Base-by-base conservation (phyloP, 2,888 invertebrate genomes). In the Dynastes maya region DNA sequence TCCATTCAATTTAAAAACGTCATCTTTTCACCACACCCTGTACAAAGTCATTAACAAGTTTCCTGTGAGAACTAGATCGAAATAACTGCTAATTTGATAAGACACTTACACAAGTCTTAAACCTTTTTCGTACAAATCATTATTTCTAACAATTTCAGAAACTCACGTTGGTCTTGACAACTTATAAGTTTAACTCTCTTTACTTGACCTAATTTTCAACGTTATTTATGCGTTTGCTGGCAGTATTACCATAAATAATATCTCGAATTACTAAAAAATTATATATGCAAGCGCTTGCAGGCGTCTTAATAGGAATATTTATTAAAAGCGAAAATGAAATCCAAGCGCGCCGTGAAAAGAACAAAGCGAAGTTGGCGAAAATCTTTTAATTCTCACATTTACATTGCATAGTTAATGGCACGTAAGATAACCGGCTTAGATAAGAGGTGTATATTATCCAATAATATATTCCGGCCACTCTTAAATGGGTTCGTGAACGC, bases 381-480 rank as follows among this genome's bases (percentile, higher is more conserved):
- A 74, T 58, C 55, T 58, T 72, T 40, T 72, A 74, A 61, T 74
- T 61, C 72, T 61, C 72, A 74, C 61, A 71, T 71, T 71, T 71
- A 37, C 71, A 71, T 61, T 27, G 61, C 72, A 22, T 40, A 27
- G 61, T 61, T 74, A 74, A 74, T 74, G 58, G 72, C 32, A 45
- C 22, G 72, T 49, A 74, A 74, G 72, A 74, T 74, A 61, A 45
- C 72, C 61, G 72, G 61, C 49, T 61, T 61, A 74, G 72, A 74
- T 74, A 74, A 74, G 45, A 61, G 32, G 40, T 32, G 27, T 61
- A 74, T 74, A 74, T 63, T 63, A 45, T 74, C 61, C 61, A 74
- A 74, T 74, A 74, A 74, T 74, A 74, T 74, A 74, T 74, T 74
- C 72, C 61, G 72, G 9, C 72, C 63, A 74, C 40, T 74, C 61